Percentiles rank a stretch among this genome's conserved stretches.
These are phyloP conservation scores for Erythrocercus mccallii DNA, from an alignment of 2,113 vertebrate species.

Conservation along the genomic window DNA sequence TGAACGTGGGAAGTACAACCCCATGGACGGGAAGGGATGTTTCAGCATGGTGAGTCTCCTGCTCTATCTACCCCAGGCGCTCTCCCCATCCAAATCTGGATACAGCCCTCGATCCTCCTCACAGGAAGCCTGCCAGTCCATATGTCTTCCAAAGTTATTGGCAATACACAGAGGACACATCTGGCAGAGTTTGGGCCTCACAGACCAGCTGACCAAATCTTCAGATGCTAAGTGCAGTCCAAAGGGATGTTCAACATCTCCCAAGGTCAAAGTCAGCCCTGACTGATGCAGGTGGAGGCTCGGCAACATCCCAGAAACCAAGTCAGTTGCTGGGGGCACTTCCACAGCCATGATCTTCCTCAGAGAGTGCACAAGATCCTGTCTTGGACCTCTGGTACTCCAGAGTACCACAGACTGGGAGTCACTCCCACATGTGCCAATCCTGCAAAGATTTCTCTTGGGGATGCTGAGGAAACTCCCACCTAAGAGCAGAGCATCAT, in stretches of 20 bases:
- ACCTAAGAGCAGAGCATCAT: not conserved
- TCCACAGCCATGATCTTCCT: not conserved
- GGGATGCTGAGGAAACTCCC: not conserved
- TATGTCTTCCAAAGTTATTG: not conserved
- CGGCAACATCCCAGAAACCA: not conserved
- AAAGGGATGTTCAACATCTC: not conserved
- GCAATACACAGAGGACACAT: not conserved
- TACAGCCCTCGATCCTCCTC: not conserved
- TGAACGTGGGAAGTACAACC: not conserved
- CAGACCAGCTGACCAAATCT: not conserved
- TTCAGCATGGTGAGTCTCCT: not conserved
- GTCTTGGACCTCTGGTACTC: not conserved
- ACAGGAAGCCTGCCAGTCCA: fast-evolving
- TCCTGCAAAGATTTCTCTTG: not conserved
- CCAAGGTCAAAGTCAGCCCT: not conserved
- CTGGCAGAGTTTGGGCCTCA: not conserved
- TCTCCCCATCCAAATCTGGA: not conserved
- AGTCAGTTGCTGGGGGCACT: not conserved
- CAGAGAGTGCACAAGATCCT: fast-evolving
- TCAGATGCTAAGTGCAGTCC: not conserved
- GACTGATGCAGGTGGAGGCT: not conserved
- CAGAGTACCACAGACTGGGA: not conserved
- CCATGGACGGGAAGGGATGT: fast-evolving
- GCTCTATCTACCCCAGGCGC: fast-evolving
- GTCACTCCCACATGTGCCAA: not conserved